phyloP scores from a whole-genome alignment of 1,140 invertebrate genomes.

The Drosophila funebris region DNA sequence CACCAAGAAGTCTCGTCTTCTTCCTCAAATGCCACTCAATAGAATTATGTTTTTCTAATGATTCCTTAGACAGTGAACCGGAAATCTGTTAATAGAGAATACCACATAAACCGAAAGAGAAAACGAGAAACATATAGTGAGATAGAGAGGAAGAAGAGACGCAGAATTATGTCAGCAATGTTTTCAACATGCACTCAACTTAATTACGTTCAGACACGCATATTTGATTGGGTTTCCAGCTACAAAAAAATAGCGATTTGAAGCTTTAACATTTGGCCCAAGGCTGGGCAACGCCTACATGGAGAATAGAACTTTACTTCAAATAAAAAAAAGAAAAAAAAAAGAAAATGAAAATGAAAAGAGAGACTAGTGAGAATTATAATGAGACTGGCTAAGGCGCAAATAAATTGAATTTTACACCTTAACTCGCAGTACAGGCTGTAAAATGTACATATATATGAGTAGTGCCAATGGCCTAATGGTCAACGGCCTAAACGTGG shows the following conservation, averaged over 20 bases:
- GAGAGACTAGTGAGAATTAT: constrained; percentile 13
- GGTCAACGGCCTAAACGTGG: constrained; percentile 62
- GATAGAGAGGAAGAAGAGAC: constrained; percentile 26
- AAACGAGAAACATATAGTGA: constrained; percentile 9
- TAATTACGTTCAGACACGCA: constrained; percentile 73
- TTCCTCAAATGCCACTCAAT: constrained; percentile 1
- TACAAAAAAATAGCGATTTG: background rate
- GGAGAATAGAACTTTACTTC: background rate
- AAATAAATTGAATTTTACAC: constrained; percentile 57
- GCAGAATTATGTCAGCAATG: constrained; percentile 69
- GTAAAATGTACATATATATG: constrained; percentile 28
- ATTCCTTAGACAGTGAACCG: constrained; percentile 13
- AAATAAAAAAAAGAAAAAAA: background rate
- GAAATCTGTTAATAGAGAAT: constrained; percentile 15
- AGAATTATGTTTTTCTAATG: constrained; percentile 28
- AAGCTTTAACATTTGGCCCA: constrained; percentile 34
- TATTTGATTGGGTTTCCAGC: constrained; percentile 71
- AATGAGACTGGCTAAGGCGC: constrained; percentile 12
- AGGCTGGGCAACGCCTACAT: constrained; percentile 38
- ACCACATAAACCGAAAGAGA: constrained; percentile 23
- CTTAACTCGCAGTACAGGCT: constrained; percentile 23
- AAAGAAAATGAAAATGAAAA: too few relatives aligned
- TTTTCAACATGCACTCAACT: constrained; percentile 59
- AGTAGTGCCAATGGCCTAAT: constrained; percentile 38
- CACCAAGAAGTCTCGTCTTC: too few relatives aligned